A percentile compares a stretch with the other conserved stretches of the same genome.
phyloP scores from a whole-genome alignment of 2,797 vertebrate genomes.

The Momotus momota region DNA sequence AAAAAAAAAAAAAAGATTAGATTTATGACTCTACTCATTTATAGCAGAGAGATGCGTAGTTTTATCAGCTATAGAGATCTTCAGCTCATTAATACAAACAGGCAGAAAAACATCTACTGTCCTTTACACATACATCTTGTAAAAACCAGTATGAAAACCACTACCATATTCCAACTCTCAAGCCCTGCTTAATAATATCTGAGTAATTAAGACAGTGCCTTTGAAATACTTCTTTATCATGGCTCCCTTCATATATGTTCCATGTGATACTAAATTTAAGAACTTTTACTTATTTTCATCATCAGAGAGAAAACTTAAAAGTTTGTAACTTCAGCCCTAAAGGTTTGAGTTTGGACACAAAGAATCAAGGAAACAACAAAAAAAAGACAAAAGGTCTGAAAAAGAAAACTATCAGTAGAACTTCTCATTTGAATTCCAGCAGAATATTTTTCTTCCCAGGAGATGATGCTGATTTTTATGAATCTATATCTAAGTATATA shows the following conservation, averaged over 20 bases:
- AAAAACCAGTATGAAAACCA: neutral
- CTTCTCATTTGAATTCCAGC: neutral
- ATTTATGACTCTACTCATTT: neutral
- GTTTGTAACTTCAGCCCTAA: slow-evolving; percentile 57
- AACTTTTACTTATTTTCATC: slow-evolving; percentile 22
- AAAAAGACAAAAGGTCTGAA: neutral
- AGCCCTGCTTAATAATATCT: neutral
- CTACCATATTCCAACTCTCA: neutral
- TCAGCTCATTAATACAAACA: neutral
- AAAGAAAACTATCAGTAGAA: neutral
- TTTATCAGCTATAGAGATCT: neutral
- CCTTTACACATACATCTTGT: neutral
- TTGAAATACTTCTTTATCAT: slow-evolving; percentile 2
- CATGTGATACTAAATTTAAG: neutral
- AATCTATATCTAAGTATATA: neutral
- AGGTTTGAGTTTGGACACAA: slow-evolving; percentile 30
- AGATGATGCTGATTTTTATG: neutral
- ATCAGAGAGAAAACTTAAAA: slow-evolving; percentile 32
- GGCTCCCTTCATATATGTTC: neutral
- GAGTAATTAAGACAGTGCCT: neutral
- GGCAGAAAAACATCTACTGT: neutral
- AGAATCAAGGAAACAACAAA: slow-evolving; percentile 25
- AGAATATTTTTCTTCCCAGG: neutral
- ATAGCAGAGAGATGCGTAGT: neutral
- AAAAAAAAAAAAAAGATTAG: neutral